These are phyloP conservation scores for Reticulitermes speratus DNA, from an alignment of 1,140 invertebrate genomes.

Conservation along the genomic window DNA sequence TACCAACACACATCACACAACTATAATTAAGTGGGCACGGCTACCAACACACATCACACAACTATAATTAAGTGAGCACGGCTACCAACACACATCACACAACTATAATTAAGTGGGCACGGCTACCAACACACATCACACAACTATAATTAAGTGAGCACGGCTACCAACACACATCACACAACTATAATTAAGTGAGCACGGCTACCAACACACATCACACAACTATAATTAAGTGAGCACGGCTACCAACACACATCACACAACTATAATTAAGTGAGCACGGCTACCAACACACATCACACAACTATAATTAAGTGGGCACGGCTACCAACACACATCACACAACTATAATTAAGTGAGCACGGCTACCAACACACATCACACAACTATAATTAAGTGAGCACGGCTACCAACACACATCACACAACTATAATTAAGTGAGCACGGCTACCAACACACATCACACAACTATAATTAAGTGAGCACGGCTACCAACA, in stretches of 20 bases:
- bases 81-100: neutral
- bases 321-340: neutral
- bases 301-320: neutral
- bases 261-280: neutral
- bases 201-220: neutral
- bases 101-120: neutral
- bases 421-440: neutral
- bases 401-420: neutral
- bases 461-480: neutral
- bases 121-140: neutral
- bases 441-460: neutral
- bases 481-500: neutral
- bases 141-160: neutral
- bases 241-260: neutral
- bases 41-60: neutral
- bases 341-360: neutral
- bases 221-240: neutral
- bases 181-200: neutral
- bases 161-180: neutral
- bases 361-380: neutral
- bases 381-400: neutral
- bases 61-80: neutral
- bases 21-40: neutral
- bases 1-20: neutral
- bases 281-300: neutral